These are phyloP conservation scores for Xiphophorus maculatus DNA, from an alignment of 2,113 vertebrate species.

Conservation along the genomic window DNA sequence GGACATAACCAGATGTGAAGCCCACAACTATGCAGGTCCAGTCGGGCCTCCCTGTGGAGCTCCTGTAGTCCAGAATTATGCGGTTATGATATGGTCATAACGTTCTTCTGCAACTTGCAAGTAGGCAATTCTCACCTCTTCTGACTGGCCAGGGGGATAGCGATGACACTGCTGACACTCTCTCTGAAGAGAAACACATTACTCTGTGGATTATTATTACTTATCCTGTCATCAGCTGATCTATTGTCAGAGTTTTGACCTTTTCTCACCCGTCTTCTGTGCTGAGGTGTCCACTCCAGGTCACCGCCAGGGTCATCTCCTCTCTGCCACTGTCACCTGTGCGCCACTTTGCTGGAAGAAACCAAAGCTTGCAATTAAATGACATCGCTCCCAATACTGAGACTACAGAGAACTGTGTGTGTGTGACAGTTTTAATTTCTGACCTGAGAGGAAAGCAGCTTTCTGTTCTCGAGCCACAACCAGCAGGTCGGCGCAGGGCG, in stretches of 20 bases:
- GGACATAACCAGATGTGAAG: slow-evolving; percentile 93
- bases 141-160: slow-evolving; percentile 94
- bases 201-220: not conserved
- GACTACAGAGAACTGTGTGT: too few relatives aligned
- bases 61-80: slow-evolving; percentile 75
- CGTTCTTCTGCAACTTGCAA: not conserved
- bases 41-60: slow-evolving; percentile 95
- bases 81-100: not conserved
- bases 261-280: slow-evolving; percentile 88
- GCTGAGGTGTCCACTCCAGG: slow-evolving; percentile 90
- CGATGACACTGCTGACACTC: slow-evolving; percentile 88
- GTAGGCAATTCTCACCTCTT: slow-evolving; percentile 85
- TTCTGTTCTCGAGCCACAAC: slow-evolving; percentile 92
- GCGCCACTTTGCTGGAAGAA: slow-evolving; percentile 91
- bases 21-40: slow-evolving; percentile 98
- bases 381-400: not conserved
- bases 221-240: not conserved
- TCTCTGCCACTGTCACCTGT: slow-evolving; percentile 88
- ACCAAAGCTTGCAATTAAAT: not conserved
- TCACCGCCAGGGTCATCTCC: slow-evolving; percentile 92
- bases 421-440: not conserved
- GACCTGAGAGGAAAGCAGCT: slow-evolving; percentile 93
- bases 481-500: slow-evolving; percentile 93
- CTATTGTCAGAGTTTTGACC: not conserved
- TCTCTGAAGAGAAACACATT: slow-evolving; percentile 81